These are phyloP conservation scores for Celastrina argiolus DNA, from an alignment of 2,888 invertebrate species.

Conservation along the genomic window DNA sequence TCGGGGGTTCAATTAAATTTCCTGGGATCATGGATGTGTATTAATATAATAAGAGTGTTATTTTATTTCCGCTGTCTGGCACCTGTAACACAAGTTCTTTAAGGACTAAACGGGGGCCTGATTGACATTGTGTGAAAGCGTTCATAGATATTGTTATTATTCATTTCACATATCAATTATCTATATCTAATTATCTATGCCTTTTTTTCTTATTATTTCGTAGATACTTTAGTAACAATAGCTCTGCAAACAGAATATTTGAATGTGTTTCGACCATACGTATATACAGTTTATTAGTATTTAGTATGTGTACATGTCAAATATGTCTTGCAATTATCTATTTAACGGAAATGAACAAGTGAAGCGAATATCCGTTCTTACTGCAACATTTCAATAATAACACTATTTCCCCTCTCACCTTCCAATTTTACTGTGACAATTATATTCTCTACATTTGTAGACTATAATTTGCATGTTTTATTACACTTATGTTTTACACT, in stretches of 20 bases:
- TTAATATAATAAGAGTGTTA: too few relatives aligned
- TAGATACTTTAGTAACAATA: not conserved
- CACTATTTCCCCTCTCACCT: conserved; percentile 7
- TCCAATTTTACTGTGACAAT: not conserved
- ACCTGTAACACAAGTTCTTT: too few relatives aligned
- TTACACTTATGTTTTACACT: not conserved
- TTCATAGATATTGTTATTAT: too few relatives aligned
- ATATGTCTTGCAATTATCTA: conserved; percentile 63
- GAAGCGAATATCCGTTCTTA: conserved; percentile 66
- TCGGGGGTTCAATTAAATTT: too few relatives aligned
- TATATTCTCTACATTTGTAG: not conserved
- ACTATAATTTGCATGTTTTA: not conserved
- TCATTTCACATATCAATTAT: too few relatives aligned
- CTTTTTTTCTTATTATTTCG: too few relatives aligned
- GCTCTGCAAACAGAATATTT: not conserved
- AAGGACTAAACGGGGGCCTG: too few relatives aligned
- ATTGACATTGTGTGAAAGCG: too few relatives aligned
- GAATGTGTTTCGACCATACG: not conserved
- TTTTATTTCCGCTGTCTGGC: too few relatives aligned
- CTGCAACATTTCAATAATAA: conserved; percentile 1
- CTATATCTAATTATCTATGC: too few relatives aligned
- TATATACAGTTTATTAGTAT: not conserved
- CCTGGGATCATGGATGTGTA: too few relatives aligned
- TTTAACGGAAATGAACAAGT: conserved; percentile 65
- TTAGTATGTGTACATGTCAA: too few relatives aligned